These are phyloP conservation scores for Syngnathus scovelli DNA, from an alignment of 2,113 vertebrate species.

Conservation along the genomic window DNA sequence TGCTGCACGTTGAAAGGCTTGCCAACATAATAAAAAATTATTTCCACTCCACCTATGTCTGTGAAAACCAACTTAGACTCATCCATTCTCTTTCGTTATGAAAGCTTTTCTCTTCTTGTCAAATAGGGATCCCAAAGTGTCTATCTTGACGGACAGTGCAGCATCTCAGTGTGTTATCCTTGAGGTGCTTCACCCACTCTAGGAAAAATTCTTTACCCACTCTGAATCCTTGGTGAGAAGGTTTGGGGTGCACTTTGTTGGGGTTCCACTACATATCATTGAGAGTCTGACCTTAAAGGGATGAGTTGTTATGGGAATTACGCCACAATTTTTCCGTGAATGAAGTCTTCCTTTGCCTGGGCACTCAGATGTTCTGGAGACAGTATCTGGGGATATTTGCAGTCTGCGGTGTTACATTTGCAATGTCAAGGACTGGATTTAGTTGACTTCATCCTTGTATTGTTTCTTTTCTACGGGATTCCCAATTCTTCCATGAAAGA, in stretches of 20 bases:
- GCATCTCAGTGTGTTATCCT: slow-evolving; percentile 2
- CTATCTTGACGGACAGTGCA: background rate
- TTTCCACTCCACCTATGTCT: background rate
- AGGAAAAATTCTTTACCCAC: background rate
- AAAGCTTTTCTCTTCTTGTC: background rate
- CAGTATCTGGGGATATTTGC: background rate
- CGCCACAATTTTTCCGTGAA: background rate
- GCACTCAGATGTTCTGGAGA: background rate
- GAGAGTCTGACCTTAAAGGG: background rate
- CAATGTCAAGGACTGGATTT: background rate
- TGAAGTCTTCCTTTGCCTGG: background rate
- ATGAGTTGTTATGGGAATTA: background rate
- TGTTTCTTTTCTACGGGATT: background rate
- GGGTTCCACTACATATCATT: background rate
- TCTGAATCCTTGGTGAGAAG: background rate
- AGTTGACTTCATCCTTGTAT: background rate
- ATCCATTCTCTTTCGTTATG: background rate
- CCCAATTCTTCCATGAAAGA: background rate
- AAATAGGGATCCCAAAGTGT: background rate
- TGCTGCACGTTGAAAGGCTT: no score
- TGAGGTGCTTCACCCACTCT: background rate
- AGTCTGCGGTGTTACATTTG: background rate
- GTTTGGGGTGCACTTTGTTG: background rate
- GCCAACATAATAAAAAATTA: background rate
- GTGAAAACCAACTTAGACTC: background rate